Conservation (phyloP, 2,888 invertebrate species). For the Cheilosia grossa region DNA sequence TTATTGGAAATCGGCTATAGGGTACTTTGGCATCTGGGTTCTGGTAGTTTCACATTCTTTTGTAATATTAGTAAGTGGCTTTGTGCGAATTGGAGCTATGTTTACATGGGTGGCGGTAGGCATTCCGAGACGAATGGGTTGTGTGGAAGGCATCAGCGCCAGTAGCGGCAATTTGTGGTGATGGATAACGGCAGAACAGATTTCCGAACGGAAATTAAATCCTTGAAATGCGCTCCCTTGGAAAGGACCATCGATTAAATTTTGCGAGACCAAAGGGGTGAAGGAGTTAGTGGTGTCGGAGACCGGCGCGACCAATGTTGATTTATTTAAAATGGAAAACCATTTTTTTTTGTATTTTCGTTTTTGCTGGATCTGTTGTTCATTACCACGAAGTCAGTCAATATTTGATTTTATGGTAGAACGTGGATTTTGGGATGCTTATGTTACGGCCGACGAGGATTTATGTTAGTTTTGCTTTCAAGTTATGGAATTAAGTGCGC, state of each 20-base stretch:
- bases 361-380: not conserved
- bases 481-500: not conserved
- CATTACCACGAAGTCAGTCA: slow-evolving; percentile 10
- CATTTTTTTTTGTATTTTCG: slow-evolving; percentile 1
- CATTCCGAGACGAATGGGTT: slow-evolving; percentile 31
- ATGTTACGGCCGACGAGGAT: not conserved
- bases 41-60: slow-evolving; percentile 28
- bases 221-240: slow-evolving; percentile 51
- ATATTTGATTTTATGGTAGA: slow-evolving; percentile 5
- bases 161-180: slow-evolving; percentile 45
- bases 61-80: slow-evolving; percentile 42
- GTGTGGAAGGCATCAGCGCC: slow-evolving; percentile 21
- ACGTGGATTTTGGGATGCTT: not conserved
- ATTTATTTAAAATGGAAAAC: slow-evolving; percentile 51
- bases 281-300: not conserved
- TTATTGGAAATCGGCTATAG: slow-evolving; percentile 26
- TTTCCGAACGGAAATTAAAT: slow-evolving; percentile 72
- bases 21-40: slow-evolving; percentile 25
- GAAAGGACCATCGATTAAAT: slow-evolving; percentile 21
- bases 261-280: not conserved
- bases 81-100: slow-evolving; percentile 5
- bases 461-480: slow-evolving; percentile 2
- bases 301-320: not conserved
- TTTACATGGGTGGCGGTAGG: not conserved
- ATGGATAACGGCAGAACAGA: slow-evolving; percentile 55